These are phyloP conservation scores for Iselma pallidipennis DNA, from an alignment of 2,888 invertebrate genomes.

Conservation along the genomic window DNA sequence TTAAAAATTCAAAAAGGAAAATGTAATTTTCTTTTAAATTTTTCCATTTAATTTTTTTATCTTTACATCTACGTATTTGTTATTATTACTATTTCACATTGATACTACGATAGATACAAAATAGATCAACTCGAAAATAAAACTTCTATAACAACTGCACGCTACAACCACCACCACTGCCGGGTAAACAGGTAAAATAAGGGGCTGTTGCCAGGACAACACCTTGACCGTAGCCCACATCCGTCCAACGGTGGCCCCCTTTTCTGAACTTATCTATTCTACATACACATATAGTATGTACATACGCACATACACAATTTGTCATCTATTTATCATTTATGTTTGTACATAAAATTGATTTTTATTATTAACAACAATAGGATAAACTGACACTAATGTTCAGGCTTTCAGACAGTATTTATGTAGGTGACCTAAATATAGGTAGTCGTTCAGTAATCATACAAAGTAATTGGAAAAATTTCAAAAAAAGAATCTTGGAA, in stretches of 20 bases:
- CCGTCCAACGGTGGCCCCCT: constrained; percentile 19
- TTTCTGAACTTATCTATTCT: constrained; percentile 15
- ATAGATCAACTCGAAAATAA: not conserved
- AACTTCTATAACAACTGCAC: constrained; percentile 9
- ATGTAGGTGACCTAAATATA: not conserved
- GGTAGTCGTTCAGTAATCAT: not conserved
- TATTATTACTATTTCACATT: no score
- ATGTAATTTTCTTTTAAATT: no score
- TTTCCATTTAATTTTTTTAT: no score
- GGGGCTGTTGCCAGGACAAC: constrained; percentile 31
- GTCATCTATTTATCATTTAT: not conserved
- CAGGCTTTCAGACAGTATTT: not conserved
- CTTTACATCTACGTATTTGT: no score
- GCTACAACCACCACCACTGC: constrained; percentile 12
- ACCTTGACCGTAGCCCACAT: constrained; percentile 28
- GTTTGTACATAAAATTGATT: not conserved
- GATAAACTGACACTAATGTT: no score
- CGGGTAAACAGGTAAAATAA: constrained; percentile 25
- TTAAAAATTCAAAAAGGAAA: no score
- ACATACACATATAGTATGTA: not conserved
- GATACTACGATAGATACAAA: not conserved
- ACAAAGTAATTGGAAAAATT: not conserved
- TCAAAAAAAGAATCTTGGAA: not conserved
- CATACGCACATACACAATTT: no score
- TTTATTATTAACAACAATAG: no score